Percentiles rank a stretch among this genome's conserved stretches.
phyloP scores from a whole-genome alignment of 2,113 vertebrate species.

The Perca fluviatilis region DNA sequence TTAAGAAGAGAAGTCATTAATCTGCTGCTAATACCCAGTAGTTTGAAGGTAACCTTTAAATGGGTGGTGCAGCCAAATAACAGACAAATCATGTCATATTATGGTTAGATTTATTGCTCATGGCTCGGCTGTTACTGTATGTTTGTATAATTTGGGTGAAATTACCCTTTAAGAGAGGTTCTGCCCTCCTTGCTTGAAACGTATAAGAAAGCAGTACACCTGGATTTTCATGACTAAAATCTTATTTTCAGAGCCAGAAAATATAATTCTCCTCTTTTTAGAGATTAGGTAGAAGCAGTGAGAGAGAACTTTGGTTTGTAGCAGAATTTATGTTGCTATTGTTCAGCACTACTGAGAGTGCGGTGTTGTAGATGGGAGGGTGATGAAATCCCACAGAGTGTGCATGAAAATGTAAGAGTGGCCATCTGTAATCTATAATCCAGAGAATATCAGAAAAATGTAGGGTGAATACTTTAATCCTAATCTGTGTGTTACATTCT shows the following conservation, averaged over 20 bases:
- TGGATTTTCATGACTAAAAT: conserved; percentile 11
- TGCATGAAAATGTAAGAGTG: conserved; percentile 57
- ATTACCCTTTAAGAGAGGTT: not conserved
- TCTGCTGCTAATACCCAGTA: not conserved
- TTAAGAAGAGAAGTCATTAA: not conserved
- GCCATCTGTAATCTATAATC: conserved; percentile 68
- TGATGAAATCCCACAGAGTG: conserved; percentile 45
- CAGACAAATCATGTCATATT: not conserved
- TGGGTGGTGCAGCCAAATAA: not conserved
- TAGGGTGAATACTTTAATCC: conserved; percentile 59
- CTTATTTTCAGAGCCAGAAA: not conserved
- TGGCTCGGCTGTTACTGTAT: not conserved
- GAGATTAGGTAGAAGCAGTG: not conserved
- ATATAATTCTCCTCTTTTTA: conserved; percentile 6
- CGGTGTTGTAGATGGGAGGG: conserved; percentile 11
- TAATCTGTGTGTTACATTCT: conserved; percentile 58
- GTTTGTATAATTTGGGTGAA: not conserved
- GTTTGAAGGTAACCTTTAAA: not conserved
- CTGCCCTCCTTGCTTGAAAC: not conserved
- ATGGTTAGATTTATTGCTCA: not conserved
- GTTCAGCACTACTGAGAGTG: conserved; percentile 13
- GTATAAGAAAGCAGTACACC: not conserved
- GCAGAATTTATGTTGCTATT: conserved; percentile 10
- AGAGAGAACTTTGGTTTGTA: conserved; percentile 13
- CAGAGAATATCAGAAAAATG: conserved; percentile 57